A percentile compares a stretch with the other conserved stretches of the same genome.
phyloP scores from a whole-genome alignment of 92 coral and sea anemone species.

The Paramuricea clavata region DNA sequence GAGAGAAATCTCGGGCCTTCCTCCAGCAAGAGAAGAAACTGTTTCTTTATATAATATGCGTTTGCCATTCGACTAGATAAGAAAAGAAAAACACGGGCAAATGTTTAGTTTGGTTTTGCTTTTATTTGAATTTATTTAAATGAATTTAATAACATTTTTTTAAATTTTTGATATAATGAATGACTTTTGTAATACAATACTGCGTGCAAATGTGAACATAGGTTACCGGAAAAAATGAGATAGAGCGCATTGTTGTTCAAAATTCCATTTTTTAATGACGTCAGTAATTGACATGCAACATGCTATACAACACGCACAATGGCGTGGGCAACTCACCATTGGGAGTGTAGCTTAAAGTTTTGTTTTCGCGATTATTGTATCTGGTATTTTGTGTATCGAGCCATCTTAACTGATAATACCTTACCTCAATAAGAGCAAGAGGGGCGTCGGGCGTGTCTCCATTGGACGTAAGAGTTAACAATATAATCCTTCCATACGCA shows the following conservation, averaged over 20 bases:
- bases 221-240: too few relatives aligned
- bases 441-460: constrained; percentile 59
- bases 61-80: constrained; percentile 33
- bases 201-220: background rate
- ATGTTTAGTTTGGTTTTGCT: too few relatives aligned
- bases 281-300: background rate
- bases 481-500: constrained; percentile 81
- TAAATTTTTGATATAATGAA: background rate
- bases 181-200: background rate
- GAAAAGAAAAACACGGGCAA: background rate
- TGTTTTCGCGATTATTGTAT: too few relatives aligned
- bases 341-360: too few relatives aligned
- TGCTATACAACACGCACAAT: background rate
- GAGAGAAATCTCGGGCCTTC: background rate
- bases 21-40: background rate
- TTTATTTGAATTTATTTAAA: too few relatives aligned
- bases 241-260: too few relatives aligned
- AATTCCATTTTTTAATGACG: background rate
- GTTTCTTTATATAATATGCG: constrained; percentile 3
- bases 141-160: too few relatives aligned
- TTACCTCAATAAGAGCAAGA: constrained; percentile 77
- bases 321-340: too few relatives aligned
- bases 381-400: too few relatives aligned
- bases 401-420: background rate
- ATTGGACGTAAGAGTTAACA: too few relatives aligned